These are phyloP conservation scores for Chymomyza procnemis DNA, from an alignment of 2,888 invertebrate genomes.

Conservation along the genomic window DNA sequence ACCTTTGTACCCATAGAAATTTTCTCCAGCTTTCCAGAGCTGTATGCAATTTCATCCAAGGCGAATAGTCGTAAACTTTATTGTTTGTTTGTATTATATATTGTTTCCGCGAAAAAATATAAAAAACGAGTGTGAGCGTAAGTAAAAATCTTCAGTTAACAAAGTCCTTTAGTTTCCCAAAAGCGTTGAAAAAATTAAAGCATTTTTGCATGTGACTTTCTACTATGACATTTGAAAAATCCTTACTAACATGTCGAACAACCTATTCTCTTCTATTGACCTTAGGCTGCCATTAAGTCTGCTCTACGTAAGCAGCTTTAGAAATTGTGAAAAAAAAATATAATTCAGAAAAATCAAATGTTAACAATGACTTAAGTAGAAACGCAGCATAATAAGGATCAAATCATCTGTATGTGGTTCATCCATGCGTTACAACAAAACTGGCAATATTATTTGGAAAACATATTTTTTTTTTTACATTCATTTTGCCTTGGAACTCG, in stretches of 20 bases:
- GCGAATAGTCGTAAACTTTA: no score
- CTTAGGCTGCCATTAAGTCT: conserved; percentile 36
- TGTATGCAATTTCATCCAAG: no score
- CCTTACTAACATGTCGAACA: neutral
- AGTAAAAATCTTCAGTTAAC: no score
- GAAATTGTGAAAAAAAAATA: neutral
- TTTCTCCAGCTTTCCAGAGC: no score
- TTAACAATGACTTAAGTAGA: neutral
- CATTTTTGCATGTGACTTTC: neutral
- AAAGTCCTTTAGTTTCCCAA: no score
- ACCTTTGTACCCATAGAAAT: no score
- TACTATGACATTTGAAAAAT: neutral
- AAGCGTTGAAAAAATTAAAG: no score
- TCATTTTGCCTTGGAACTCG: no score
- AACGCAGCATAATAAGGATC: neutral
- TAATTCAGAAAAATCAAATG: neutral
- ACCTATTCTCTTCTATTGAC: conserved; percentile 1
- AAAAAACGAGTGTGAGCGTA: no score
- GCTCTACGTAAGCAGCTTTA: neutral
- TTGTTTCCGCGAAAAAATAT: no score
- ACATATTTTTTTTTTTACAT: neutral
- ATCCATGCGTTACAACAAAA: neutral
- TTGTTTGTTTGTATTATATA: no score
- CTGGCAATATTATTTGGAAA: neutral
- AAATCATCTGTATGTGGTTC: neutral